These are phyloP conservation scores for Iguana delicatissima DNA, from an alignment of 2,797 vertebrate genomes.

Conservation along the genomic window DNA sequence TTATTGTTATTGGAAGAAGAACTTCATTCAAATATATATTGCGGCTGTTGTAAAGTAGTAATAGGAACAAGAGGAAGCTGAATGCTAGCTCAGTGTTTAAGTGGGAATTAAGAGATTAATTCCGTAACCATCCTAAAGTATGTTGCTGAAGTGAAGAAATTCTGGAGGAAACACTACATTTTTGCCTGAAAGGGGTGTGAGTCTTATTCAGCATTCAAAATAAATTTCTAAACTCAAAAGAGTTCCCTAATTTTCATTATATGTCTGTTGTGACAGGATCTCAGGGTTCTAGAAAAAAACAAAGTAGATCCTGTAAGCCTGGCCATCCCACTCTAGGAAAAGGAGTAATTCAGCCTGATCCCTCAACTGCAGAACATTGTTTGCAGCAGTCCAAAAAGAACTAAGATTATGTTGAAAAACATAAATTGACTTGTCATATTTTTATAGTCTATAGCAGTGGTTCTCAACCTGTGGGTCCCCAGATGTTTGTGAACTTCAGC, in stretches of 20 bases:
- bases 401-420: not conserved
- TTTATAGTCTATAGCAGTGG: not conserved
- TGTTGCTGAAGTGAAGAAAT: not conserved
- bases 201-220: not conserved
- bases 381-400: not conserved
- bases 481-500: too few species aligned
- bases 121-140: not conserved
- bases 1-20: too few species aligned
- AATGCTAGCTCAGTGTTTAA: too few species aligned
- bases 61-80: too few species aligned
- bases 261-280: not conserved
- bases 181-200: not conserved
- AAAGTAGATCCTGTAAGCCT: not conserved
- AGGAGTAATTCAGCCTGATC: not conserved
- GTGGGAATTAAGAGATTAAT: too few species aligned
- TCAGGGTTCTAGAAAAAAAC: too few species aligned
- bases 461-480: too few species aligned
- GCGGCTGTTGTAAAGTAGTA: too few species aligned
- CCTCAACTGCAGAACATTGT: not conserved
- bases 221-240: not conserved
- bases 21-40: too few species aligned
- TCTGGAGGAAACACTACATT: not conserved
- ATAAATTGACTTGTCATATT: not conserved
- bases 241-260: not conserved
- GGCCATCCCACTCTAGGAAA: not conserved